A percentile compares a stretch with the other conserved stretches of the same genome.
Conservation (phyloP, 1,140 invertebrate species). For the Palaemon carinicauda region DNA sequence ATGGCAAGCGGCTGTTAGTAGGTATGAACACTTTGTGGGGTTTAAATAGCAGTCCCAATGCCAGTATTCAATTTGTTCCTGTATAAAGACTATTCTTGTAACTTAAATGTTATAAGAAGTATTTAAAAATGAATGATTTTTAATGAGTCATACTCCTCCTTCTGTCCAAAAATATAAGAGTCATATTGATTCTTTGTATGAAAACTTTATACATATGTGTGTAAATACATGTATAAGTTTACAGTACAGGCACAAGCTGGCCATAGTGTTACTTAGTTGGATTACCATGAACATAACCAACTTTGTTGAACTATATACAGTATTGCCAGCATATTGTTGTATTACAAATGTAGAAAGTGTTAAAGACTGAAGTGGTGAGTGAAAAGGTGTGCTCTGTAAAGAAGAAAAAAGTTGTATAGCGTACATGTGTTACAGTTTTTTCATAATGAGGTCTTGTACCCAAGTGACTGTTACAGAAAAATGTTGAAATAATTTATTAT, state of each 20-base stretch:
- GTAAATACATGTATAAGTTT: slow-evolving; percentile 4
- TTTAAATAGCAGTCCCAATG: slow-evolving; percentile 1
- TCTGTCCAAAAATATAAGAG: slow-evolving; percentile 20
- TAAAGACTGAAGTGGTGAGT: too few relatives aligned
- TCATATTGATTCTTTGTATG: slow-evolving; percentile 48
- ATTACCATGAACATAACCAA: background rate
- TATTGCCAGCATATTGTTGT: background rate
- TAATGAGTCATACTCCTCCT: background rate
- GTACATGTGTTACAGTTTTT: background rate
- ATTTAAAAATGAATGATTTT: background rate
- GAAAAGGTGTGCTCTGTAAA: too few relatives aligned
- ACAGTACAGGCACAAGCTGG: slow-evolving; percentile 15
- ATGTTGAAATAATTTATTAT: background rate
- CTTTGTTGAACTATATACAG: background rate
- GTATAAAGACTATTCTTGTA: too few relatives aligned
- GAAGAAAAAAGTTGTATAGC: background rate
- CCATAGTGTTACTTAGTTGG: background rate
- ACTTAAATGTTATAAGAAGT: too few relatives aligned
- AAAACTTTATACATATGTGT: background rate
- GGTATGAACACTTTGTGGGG: background rate
- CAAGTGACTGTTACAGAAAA: slow-evolving; percentile 4
- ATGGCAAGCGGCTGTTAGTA: background rate
- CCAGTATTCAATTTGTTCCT: too few relatives aligned
- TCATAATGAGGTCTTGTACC: background rate
- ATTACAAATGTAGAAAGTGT: too few relatives aligned